Evolutionary conservation across 2,113 vertebrate species (phyloP).

Genomic region (Anhinga rufa): DNA sequence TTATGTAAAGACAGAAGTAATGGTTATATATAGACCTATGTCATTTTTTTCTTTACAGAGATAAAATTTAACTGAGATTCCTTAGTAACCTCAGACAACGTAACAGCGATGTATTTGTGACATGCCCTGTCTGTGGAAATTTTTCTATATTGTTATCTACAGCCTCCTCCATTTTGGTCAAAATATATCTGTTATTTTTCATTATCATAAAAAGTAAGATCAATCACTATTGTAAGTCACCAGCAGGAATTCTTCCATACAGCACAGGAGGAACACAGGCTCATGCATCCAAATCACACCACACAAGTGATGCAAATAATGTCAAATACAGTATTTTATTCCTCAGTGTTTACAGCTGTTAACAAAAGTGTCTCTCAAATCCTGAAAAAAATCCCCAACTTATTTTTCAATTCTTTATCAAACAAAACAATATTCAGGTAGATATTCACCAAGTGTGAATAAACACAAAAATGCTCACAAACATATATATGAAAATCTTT

Average conservation of each 20-base stretch:
- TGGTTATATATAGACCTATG: background rate
- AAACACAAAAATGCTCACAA: conserved; percentile 28
- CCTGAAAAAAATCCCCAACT: background rate
- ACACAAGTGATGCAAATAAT: background rate
- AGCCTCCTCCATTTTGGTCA: background rate
- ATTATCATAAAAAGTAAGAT: background rate
- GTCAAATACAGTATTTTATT: conserved; percentile 53
- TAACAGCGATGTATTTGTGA: background rate
- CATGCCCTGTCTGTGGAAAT: background rate
- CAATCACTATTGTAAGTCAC: background rate
- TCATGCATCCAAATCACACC: background rate
- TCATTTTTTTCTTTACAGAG: background rate
- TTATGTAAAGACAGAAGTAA: background rate
- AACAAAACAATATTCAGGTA: background rate
- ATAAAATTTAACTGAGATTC: background rate
- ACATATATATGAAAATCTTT: background rate
- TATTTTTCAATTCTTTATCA: background rate
- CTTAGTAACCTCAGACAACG: background rate
- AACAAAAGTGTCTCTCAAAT: conserved; percentile 14
- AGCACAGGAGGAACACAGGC: background rate
- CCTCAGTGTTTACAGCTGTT: conserved; percentile 32
- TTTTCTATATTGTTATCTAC: background rate
- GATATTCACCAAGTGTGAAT: background rate
- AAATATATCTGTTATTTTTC: background rate
- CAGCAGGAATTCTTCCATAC: background rate